Base-by-base conservation (phyloP, 1,140 invertebrate species). In the Aphelenchoides besseyi region DNA sequence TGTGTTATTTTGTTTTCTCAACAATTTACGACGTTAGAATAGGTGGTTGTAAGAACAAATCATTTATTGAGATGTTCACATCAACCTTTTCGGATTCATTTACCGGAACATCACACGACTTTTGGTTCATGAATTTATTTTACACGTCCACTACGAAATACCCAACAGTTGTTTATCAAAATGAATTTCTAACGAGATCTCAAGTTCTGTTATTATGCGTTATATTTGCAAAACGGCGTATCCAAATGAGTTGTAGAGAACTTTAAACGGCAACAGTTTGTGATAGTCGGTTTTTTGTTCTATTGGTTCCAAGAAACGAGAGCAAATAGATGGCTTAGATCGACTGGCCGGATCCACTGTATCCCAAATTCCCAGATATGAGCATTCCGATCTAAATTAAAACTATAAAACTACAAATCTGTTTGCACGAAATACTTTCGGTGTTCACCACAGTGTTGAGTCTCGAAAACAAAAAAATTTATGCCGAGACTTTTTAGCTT, bases 291-390 rank as follows among this genome's bases (percentile, higher is more conserved):
- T 66, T 8, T 28, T 32, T 32, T 61, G n/a, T 29, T 68, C 35
- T 3, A 74, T 30, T 48, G 69, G 55, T n/a, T 70, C 23, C 70
- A 59, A 23, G 66, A 76, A 67, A 29, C 30, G 53, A 36, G 70
- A 32, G 59, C 76, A 78, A 26, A 79, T 30, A 12, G 77, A 66
- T 0, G 59, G 57, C 18, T 63, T 64, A 9, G 18, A 29, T 8
- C 35, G 37, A 68, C 82, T 82, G 16, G 36, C 48, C n/a, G 78
- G 76, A 53, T 84, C 82, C 28, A 78, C 36, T 32, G 74, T 61
- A 54, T 84, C 82, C 82, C 82, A 83, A 75, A 83, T 83, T 28
- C 53, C 78, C 32, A 75, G 61, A 69, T 83, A 83, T 9, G 72
- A 74, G 61, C 81, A 83, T 54, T 75, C 64, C 3, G 73, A 29